These are phyloP conservation scores for Hypanus sabinus DNA, from an alignment of 2,113 vertebrate genomes.

Conservation along the genomic window DNA sequence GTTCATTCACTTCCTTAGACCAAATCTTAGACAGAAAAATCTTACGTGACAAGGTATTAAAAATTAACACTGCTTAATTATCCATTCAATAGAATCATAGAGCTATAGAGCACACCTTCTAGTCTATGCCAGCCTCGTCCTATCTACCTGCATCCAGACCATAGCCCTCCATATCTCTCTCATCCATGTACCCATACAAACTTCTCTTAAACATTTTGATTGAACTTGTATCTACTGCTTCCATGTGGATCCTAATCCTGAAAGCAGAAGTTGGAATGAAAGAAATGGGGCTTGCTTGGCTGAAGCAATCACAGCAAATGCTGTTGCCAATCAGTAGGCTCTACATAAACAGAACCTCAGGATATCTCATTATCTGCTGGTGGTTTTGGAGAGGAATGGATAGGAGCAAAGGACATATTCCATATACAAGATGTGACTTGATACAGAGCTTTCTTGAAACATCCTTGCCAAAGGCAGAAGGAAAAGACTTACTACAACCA, in stretches of 20 bases:
- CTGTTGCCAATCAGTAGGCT: neutral
- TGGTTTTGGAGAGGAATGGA: neutral
- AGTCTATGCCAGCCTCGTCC: too few relatives aligned
- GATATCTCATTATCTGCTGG: neutral
- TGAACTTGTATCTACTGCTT: too few relatives aligned
- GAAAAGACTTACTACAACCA: neutral
- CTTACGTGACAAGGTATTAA: neutral
- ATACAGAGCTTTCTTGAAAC: neutral
- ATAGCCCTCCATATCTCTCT: too few relatives aligned
- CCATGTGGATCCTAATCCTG: neutral
- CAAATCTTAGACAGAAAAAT: neutral
- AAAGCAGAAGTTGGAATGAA: neutral
- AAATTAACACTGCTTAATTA: neutral
- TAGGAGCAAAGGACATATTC: neutral
- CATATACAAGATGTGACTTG: neutral
- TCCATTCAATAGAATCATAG: neutral
- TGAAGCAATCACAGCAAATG: neutral
- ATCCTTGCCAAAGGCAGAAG: neutral
- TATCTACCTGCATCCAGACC: too few relatives aligned
- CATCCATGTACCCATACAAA: too few relatives aligned
- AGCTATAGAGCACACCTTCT: too few relatives aligned
- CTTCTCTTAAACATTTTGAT: too few relatives aligned
- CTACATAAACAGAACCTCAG: neutral
- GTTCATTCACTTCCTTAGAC: neutral
- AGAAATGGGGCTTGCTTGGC: neutral